Evolutionary conservation across 2,113 vertebrate genomes (phyloP), one percentile per base, ranked within the genome.

Genomic region (Ciconia boyciana): DNA sequence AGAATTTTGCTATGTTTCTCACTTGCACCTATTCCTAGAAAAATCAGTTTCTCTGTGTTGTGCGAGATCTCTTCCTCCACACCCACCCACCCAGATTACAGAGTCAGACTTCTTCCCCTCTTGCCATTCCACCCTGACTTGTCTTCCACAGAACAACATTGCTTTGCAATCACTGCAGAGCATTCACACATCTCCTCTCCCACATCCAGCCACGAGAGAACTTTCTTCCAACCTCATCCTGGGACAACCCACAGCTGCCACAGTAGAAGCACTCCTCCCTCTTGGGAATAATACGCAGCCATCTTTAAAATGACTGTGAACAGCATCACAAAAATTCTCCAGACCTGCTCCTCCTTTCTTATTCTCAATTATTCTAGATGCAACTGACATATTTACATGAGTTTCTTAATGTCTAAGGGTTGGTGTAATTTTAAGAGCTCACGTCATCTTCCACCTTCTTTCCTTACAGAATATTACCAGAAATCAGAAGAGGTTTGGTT

Each of bases 201-300:
- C 25, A 9, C 31, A 21, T 4, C 65, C 62, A 43, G 1, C 43
- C 54, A 7, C 1, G 10, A 72, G 21, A 15, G 13, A 72, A 58
- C 39, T 18, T 46, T 25, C 44, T 69, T 60, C 68, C 68, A 49
- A 6, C 19, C 52, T 51, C 16, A 22, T 9, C 49, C 19, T 32
- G n/a, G 39, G 39, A 86, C 29, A 24, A 36, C 16, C 43, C 70
- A 5, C 65, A 31, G 78, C 78, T 49, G 57, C 83, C 32, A 25
- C 32, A 54, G 52, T 1, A 51, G 68, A 21, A 74, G 28, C 46
- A 34, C 36, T 60, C 13, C 36, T 49, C 44, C n/a, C 52, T 54
- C 64, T 10, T 5, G 4, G 9, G 8, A 80, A 14, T 13, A 43
- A 20, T 0, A 6, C 5, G 4, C 55, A 62, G 51, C 31, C 4